These are phyloP conservation scores for Calliopum simillimum DNA, from an alignment of 2,888 invertebrate genomes.

Conservation along the genomic window DNA sequence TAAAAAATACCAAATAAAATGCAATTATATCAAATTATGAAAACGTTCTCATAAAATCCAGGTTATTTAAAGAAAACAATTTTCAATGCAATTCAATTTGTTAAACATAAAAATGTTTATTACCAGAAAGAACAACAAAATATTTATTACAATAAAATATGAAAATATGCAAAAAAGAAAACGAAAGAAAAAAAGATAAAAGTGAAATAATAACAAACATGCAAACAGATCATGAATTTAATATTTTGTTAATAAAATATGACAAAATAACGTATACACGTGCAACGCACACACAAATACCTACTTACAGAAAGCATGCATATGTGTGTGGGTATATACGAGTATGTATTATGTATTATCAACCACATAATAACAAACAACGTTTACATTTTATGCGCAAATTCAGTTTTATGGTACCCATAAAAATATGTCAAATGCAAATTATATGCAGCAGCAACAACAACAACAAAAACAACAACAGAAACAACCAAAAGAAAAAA, in stretches of 20 bases:
- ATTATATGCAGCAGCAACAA: constrained; percentile 46
- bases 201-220: constrained; percentile 8
- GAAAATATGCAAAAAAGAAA: constrained; percentile 6
- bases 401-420: constrained; percentile 37
- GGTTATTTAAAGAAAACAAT: no score
- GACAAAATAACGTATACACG: constrained; percentile 21
- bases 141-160: constrained; percentile 19
- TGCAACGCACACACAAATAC: neutral
- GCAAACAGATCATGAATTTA: constrained; percentile 40
- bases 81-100: constrained; percentile 56
- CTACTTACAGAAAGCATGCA: neutral
- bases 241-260: constrained; percentile 41
- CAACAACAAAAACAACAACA: constrained; percentile 45
- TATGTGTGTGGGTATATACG: neutral
- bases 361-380: neutral
- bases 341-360: neutral
- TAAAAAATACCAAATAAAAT: no score
- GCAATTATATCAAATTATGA: no score
- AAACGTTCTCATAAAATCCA: no score
- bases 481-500: neutral
- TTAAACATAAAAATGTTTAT: constrained; percentile 47
- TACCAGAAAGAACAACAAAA: constrained; percentile 39
- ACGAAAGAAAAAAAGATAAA: neutral
- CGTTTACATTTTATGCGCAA: constrained; percentile 32
- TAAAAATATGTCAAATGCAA: constrained; percentile 60